A percentile compares a stretch with the other conserved stretches of the same genome.
These are phyloP conservation scores for Megastigmus dorsalis DNA, from an alignment of 2,888 invertebrate species.

Conservation along the genomic window DNA sequence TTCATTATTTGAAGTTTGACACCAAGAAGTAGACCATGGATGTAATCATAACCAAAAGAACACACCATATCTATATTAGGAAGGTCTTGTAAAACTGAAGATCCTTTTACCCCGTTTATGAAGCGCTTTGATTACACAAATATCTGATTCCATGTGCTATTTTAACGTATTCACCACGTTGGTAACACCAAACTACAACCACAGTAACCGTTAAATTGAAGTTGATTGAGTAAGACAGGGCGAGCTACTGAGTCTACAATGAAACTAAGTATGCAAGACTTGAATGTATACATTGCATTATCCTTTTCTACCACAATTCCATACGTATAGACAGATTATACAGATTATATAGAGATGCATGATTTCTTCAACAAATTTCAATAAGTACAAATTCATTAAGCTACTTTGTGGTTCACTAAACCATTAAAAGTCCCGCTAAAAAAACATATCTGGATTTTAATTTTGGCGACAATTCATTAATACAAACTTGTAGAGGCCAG, in stretches of 20 bases:
- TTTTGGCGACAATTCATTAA: not conserved
- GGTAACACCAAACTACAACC: not conserved
- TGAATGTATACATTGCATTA: not conserved
- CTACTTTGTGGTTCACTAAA: not conserved
- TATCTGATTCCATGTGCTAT: not conserved
- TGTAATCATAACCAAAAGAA: not conserved
- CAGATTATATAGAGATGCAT: no score
- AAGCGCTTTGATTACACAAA: not conserved
- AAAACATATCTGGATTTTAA: not conserved
- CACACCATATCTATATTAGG: conserved; percentile 46
- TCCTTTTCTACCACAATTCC: not conserved
- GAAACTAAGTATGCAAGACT: not conserved
- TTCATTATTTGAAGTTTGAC: conserved; percentile 45
- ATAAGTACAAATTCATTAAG: not conserved
- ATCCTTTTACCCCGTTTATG: not conserved
- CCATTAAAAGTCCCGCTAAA: not conserved
- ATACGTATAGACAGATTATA: no score
- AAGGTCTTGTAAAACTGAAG: not conserved
- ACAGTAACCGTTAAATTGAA: not conserved
- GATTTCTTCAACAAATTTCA: not conserved
- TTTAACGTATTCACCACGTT: not conserved
- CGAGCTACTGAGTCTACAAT: not conserved
- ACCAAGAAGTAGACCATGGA: conserved; percentile 46
- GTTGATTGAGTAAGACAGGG: not conserved
- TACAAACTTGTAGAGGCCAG: not conserved